These are phyloP conservation scores for Drosophila leontia DNA, from an alignment of 1,140 invertebrate species.

Conservation along the genomic window DNA sequence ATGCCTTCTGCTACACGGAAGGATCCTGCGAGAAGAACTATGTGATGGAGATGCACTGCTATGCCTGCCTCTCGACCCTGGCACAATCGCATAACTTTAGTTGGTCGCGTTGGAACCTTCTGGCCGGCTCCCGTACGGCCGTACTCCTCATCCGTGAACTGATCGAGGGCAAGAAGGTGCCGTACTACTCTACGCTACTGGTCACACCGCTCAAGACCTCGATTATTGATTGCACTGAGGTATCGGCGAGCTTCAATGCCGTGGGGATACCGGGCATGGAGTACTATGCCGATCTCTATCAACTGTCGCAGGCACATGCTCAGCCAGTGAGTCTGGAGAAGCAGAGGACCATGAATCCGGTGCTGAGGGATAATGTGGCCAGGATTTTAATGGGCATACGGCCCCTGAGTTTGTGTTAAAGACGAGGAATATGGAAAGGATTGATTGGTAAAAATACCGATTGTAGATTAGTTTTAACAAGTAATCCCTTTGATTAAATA, in stretches of 20 bases:
- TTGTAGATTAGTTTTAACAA: too few species aligned
- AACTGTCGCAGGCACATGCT: slow-evolving; percentile 85
- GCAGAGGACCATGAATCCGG: slow-evolving; percentile 74
- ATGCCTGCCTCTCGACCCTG: slow-evolving; percentile 92
- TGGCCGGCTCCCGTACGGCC: slow-evolving; percentile 88
- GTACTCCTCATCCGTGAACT: slow-evolving; percentile 91
- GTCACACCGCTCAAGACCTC: slow-evolving; percentile 88
- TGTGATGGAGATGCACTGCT: slow-evolving; percentile 91
- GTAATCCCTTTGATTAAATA: too few species aligned
- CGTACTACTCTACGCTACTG: slow-evolving; percentile 87
- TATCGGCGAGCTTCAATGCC: slow-evolving; percentile 88
- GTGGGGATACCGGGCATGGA: slow-evolving; percentile 86
- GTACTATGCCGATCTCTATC: slow-evolving; percentile 90
- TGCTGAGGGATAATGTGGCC: slow-evolving; percentile 79
- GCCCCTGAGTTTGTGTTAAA: slow-evolving; percentile 79
- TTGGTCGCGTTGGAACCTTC: slow-evolving; percentile 95
- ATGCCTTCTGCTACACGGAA: slow-evolving; percentile 93
- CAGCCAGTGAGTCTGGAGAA: slow-evolving; percentile 74
- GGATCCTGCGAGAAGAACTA: slow-evolving; percentile 89
- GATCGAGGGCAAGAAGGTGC: slow-evolving; percentile 87
- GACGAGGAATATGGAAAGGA: neutral
- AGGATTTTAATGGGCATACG: slow-evolving; percentile 75
- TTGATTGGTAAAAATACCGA: neutral
- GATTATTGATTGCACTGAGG: slow-evolving; percentile 89
- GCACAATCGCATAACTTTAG: slow-evolving; percentile 92